A percentile compares a stretch with the other conserved stretches of the same genome.
Conservation (phyloP, 2,113 vertebrate species). For the Mungos mungo region DNA sequence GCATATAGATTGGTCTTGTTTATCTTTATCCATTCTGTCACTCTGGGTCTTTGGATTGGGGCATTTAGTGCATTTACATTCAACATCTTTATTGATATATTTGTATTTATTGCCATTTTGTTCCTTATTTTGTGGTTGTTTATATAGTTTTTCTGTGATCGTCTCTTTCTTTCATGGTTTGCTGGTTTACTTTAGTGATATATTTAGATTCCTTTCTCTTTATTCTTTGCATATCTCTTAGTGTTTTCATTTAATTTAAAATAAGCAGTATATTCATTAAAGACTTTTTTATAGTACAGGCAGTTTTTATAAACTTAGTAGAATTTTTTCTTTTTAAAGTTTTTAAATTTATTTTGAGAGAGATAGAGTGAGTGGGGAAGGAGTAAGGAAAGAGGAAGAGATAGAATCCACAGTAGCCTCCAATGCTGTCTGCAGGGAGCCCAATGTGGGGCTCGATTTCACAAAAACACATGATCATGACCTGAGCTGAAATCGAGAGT, state of each 20-base stretch:
- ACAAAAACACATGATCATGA: no score
- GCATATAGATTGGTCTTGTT: not conserved
- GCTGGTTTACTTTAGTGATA: not conserved
- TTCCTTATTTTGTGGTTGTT: not conserved
- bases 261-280: not conserved
- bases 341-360: no score
- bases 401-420: no score
- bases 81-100: not conserved
- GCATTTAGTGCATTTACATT: not conserved
- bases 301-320: not conserved
- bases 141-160: not conserved
- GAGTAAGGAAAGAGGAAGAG: no score
- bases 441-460: no score
- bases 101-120: not conserved
- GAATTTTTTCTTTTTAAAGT: not conserved
- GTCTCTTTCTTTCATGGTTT: not conserved
- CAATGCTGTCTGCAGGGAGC: no score
- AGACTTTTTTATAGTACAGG: not conserved
- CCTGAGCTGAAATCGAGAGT: no score
- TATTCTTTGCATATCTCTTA: not conserved
- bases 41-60: not conserved
- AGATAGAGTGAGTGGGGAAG: no score
- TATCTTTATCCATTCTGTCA: not conserved
- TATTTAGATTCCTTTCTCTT: not conserved
- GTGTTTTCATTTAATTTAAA: constrained; percentile 2